phyloP scores from a whole-genome alignment of 2,797 vertebrate genomes.

The Valencia hispanica region DNA sequence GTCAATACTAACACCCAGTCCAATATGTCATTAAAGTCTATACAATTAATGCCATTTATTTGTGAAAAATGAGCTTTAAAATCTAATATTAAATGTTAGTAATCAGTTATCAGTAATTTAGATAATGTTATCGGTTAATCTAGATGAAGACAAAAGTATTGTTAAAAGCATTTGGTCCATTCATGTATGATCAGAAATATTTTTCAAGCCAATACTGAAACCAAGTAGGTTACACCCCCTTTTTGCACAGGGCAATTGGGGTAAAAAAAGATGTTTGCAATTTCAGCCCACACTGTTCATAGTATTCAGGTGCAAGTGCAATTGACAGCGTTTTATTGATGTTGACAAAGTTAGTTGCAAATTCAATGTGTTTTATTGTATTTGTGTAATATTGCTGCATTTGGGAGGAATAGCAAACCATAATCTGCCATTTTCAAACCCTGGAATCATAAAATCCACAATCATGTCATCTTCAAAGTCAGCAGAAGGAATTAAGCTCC shows the following conservation, averaged over 20 bases:
- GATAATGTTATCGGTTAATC: too few relatives aligned
- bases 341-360: background rate
- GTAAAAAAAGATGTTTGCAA: background rate
- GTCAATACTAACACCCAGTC: background rate
- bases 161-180: background rate
- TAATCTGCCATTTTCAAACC: slow-evolving; percentile 9
- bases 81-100: background rate
- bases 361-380: slow-evolving; percentile 11
- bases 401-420: slow-evolving; percentile 9
- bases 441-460: slow-evolving; percentile 21
- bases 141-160: background rate
- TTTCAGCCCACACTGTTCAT: background rate
- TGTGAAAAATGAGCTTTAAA: background rate
- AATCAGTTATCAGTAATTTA: too few relatives aligned
- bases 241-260: too few relatives aligned
- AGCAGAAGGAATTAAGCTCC: slow-evolving; percentile 27
- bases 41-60: background rate
- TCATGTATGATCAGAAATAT: background rate
- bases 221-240: background rate
- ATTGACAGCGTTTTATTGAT: background rate
- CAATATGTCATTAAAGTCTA: background rate
- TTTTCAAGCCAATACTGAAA: background rate
- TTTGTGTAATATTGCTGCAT: slow-evolving; percentile 15
- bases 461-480: slow-evolving; percentile 24
- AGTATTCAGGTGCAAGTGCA: background rate